Evolutionary conservation across 2,113 vertebrate genomes (phyloP).

Genomic region (Cyprinus carpio): DNA sequence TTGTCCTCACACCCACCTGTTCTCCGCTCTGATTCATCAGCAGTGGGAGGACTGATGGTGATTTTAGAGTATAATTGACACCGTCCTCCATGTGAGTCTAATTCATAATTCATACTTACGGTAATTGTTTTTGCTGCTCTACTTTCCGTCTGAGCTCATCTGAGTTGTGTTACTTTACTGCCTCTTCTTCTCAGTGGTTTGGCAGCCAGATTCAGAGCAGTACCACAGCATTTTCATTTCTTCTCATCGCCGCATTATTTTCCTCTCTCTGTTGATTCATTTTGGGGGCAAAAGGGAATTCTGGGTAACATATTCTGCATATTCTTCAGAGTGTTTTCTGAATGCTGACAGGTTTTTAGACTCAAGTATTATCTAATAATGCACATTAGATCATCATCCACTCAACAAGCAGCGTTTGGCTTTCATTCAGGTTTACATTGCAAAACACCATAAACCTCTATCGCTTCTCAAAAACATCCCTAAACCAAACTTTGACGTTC

Average conservation of each 20-base stretch:
- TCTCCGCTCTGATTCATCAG: background rate
- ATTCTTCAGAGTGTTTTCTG: background rate
- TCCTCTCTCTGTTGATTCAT: background rate
- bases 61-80: conserved; percentile 7
- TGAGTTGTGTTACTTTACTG: background rate
- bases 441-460: background rate
- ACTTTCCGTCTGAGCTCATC: background rate
- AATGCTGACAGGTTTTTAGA: background rate
- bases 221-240: background rate
- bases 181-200: background rate
- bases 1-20: background rate
- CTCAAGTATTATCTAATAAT: background rate
- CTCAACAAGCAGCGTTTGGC: background rate
- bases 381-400: background rate
- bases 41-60: background rate
- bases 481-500: background rate
- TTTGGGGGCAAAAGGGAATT: conserved; percentile 2
- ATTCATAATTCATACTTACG: conserved; percentile 5
- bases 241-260: background rate
- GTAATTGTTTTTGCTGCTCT: conserved; percentile 2
- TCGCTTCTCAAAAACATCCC: background rate
- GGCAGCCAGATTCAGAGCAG: background rate
- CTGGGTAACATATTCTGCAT: background rate
- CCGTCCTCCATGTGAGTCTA: background rate
- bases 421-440: background rate